phyloP scores from a whole-genome alignment of 2,797 vertebrate species.

The Onychomys torridus region DNA sequence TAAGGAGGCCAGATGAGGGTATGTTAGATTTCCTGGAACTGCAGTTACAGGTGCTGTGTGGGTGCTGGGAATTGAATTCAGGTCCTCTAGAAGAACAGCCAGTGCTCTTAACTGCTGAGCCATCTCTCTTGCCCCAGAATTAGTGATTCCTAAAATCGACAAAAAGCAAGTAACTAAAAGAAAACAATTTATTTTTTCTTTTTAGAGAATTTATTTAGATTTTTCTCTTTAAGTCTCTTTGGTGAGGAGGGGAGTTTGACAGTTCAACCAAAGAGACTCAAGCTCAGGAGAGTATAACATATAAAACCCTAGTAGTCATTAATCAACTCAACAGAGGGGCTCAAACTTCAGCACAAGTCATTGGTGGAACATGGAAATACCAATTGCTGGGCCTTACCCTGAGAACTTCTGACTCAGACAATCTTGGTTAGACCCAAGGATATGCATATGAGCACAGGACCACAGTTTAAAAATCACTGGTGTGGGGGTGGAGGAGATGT shows the following conservation, averaged over 20 bases:
- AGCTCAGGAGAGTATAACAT: neutral
- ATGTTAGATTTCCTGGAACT: neutral
- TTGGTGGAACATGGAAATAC: neutral
- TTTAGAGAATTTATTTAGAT: neutral
- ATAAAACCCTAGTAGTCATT: constrained; percentile 5
- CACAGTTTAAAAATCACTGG: constrained; percentile 18
- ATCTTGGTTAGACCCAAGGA: neutral
- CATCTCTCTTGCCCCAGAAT: neutral
- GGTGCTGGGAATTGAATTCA: neutral
- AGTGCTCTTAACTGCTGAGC: neutral
- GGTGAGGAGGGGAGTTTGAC: neutral
- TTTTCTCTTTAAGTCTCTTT: neutral
- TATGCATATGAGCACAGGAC: neutral
- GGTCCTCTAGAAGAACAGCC: neutral
- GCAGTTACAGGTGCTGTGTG: neutral
- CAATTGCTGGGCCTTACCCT: neutral
- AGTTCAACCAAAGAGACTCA: neutral
- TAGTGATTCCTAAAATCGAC: neutral
- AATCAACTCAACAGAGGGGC: constrained; percentile 1
- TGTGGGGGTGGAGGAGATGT: neutral
- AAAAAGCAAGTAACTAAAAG: neutral
- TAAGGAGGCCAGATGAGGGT: neutral
- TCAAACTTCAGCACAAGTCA: neutral
- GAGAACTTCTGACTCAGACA: neutral
- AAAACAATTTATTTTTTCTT: no score